Evolutionary conservation across 2,797 vertebrate genomes (phyloP), one percentile per base, ranked within the genome.

Genomic region (Acanthis flammea): DNA sequence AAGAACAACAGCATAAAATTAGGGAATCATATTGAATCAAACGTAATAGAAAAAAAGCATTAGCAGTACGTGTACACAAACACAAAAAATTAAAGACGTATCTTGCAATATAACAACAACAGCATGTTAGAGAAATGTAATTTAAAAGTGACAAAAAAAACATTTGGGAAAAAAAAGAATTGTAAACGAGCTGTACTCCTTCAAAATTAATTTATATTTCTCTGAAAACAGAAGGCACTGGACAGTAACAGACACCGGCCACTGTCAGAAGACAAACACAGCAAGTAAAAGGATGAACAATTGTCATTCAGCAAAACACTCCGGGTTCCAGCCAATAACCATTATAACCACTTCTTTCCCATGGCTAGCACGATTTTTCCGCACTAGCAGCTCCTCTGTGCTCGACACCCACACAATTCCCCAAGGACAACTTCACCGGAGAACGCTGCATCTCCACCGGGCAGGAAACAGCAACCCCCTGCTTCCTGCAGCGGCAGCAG

Each of bases 121-220:
- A 84, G 37, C 19, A 27, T 3, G 7, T 42, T 28, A 42, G 17
- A 67, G 6, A 86, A 78, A 67, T 12, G 3, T 9, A 24, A 62
- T 62, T 84, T 71, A 57, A 42, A 55, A 65, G 13, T 31, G 2
- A 68, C 2, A 60, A 58, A 73, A 60, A 73, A 70, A 44, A 8
- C n/a, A 51, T 48, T 12, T 21, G 2, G 5, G 0, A 10, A 4
- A 10, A 9, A 6, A 24, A 35, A 5, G 1, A 18, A 12, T 0
- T 2, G 2, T 25, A 17, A 88, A 35, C 4, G 17, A 75, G 14
- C 14, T 15, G 30, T 5, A 53, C 3, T 7, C 24, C 37, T 70
- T 79, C 27, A 61, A 51, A 82, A 47, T 18, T 6, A 28, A 4
- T n/a, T 48, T 83, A 73, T 48, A 58, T 68, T 84, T 90, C 23